A percentile compares a stretch with the other conserved stretches of the same genome.
phyloP scores from a whole-genome alignment of 2,888 invertebrate genomes.

The Euzophera pinguis region DNA sequence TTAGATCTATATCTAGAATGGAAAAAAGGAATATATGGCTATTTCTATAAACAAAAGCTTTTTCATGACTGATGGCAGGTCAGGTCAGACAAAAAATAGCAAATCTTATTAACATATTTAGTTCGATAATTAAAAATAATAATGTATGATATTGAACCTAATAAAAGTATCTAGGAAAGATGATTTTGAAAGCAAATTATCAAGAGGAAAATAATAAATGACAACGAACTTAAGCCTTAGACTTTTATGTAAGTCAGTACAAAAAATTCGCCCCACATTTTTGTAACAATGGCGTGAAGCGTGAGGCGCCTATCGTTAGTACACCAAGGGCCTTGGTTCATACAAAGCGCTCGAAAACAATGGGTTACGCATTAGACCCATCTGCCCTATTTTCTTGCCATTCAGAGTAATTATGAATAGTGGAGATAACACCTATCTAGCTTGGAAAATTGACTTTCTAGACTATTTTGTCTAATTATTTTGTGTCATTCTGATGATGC shows the following conservation, averaged over 20 bases:
- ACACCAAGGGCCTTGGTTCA: neutral
- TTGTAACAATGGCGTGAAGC: constrained; percentile 2
- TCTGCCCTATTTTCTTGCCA: constrained; percentile 17
- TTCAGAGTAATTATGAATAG: constrained; percentile 15
- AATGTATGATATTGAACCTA: too few species aligned
- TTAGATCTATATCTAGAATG: too few species aligned
- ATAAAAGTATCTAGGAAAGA: too few species aligned
- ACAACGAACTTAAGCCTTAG: neutral
- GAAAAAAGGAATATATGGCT: too few species aligned
- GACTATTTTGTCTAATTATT: too few species aligned
- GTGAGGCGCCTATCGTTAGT: neutral
- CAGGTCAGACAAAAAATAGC: too few species aligned
- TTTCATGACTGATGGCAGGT: too few species aligned
- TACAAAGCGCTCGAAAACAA: constrained; percentile 15
- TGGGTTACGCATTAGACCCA: constrained; percentile 11
- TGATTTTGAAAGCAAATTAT: too few species aligned
- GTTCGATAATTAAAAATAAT: too few species aligned
- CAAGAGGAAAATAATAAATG: neutral
- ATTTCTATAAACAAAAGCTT: too few species aligned
- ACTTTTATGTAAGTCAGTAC: neutral
- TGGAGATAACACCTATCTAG: neutral
- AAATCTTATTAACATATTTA: too few species aligned
- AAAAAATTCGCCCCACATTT: constrained; percentile 2
- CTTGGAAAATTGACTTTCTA: neutral
- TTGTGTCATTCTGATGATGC: too few species aligned